These are phyloP conservation scores for Meganola albula DNA, from an alignment of 2,888 invertebrate species.

Conservation along the genomic window DNA sequence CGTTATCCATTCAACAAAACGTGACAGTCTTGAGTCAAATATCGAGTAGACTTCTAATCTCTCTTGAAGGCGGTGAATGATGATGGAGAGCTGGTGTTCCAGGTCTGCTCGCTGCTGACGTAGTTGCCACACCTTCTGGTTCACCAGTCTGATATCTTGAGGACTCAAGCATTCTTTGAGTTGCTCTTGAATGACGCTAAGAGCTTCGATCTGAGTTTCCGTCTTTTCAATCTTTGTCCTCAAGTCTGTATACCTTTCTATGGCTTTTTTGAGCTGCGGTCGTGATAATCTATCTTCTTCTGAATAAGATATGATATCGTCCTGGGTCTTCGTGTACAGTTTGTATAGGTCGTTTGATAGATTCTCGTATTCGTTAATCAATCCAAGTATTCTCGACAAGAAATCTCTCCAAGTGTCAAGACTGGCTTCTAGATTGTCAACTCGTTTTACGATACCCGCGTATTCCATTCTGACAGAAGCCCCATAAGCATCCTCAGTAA, in stretches of 20 bases:
- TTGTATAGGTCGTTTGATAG: slow-evolving; percentile 78
- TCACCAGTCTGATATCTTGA: slow-evolving; percentile 87
- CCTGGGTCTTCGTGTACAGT: slow-evolving; percentile 81
- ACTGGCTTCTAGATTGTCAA: slow-evolving; percentile 88
- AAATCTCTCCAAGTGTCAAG: slow-evolving; percentile 89
- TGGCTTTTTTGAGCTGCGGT: slow-evolving; percentile 79
- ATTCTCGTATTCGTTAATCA: slow-evolving; percentile 81
- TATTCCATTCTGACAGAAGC: slow-evolving; percentile 90
- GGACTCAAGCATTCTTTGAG: slow-evolving; percentile 91
- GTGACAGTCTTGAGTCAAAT: slow-evolving; percentile 81
- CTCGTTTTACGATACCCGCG: slow-evolving; percentile 84
- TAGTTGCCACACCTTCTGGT: slow-evolving; percentile 86
- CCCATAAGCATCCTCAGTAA: slow-evolving; percentile 86
- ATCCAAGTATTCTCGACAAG: slow-evolving; percentile 80
- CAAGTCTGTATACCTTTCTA: slow-evolving; percentile 80
- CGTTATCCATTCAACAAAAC: slow-evolving; percentile 84
- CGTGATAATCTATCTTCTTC: slow-evolving; percentile 78
- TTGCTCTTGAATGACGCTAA: slow-evolving; percentile 87
- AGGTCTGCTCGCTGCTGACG: slow-evolving; percentile 89
- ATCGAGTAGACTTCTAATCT: slow-evolving; percentile 82
- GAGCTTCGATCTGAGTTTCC: slow-evolving; percentile 81
- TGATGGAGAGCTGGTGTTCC: slow-evolving; percentile 85
- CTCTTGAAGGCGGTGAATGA: slow-evolving; percentile 85
- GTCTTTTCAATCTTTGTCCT: slow-evolving; percentile 77
- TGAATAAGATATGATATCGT: slow-evolving; percentile 76